Evolutionary conservation across 2,888 invertebrate species (phyloP).

Genomic region (Cryptosula pallasiana): DNA sequence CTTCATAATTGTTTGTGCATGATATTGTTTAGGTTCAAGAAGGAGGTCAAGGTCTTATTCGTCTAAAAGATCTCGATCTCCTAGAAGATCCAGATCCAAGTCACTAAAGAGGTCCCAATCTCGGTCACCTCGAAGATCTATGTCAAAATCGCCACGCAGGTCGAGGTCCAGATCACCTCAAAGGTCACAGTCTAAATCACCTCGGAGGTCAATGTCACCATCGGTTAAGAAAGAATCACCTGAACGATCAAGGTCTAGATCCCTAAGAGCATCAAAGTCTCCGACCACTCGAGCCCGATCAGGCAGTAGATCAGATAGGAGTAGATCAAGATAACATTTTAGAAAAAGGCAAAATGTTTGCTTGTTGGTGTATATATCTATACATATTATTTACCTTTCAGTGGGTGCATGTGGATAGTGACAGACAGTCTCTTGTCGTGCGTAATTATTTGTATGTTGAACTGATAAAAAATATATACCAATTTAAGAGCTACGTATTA

Average conservation of each 20-base stretch:
- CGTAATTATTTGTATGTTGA: too few species aligned
- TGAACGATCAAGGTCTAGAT: neutral
- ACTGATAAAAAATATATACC: too few species aligned
- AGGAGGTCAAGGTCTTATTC: slow-evolving; percentile 25
- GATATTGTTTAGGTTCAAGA: slow-evolving; percentile 16
- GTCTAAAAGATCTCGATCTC: neutral
- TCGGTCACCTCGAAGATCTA: neutral
- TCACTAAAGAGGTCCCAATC: slow-evolving; percentile 3
- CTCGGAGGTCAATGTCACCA: neutral
- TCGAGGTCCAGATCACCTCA: slow-evolving; percentile 11
- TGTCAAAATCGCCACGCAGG: neutral
- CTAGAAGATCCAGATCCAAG: neutral
- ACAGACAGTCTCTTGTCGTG: too few species aligned
- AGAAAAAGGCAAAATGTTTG: too few species aligned
- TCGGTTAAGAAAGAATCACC: neutral
- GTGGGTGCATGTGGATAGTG: too few species aligned
- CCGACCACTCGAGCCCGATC: neutral
- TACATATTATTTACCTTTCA: too few species aligned
- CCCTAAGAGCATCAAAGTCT: neutral
- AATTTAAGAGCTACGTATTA: too few species aligned
- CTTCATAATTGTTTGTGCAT: too few species aligned
- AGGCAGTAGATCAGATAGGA: too few species aligned
- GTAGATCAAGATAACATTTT: too few species aligned
- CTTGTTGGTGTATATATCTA: too few species aligned
- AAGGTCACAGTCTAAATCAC: neutral